Base-by-base conservation (phyloP, 2,113 vertebrate genomes). In the Sardina pilchardus region DNA sequence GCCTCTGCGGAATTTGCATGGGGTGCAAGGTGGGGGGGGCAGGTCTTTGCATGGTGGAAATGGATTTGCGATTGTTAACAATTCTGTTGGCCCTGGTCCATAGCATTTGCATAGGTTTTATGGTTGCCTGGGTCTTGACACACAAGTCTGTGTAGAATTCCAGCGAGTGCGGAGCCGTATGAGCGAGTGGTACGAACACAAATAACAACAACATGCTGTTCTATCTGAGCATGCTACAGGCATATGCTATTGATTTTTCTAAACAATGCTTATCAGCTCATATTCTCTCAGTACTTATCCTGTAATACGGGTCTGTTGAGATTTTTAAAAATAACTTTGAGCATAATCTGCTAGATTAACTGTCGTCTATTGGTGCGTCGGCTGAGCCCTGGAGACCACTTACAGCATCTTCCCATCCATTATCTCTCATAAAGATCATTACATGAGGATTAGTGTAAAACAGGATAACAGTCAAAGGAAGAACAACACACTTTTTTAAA, bases 301-400 rank as follows among this genome's bases (percentile, higher is more conserved):
- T 34, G 26, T 75, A 75, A 75, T 75, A 12, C 12, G 2, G 12
- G 30, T 78, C 71, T 78, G 71, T 78, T 36, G 9, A 39, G 30
- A 36, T 78, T 78, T 30, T 78, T 39, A 71, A 71, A 71, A 71
- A 71, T 71, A 71, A 71, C 63, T 36, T 39, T 78, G 10, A 17
- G 30, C 85, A 87, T 91, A 82, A 86, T 89, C 92, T 93, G 88
- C 89, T 87, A 87, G 91, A 91, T 85, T 87, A 89, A 88, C 89
- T 88, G 87, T 90, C 88, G 16, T 89, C 85, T 88, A 87, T 87
- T 90, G 87, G 81, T 19, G 30, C 86, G 92, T 88, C 92, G 92
- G 94, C 92, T 86, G 45, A 86, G 81, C 90, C 90, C 81, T 83
- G 80, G 86, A 90, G 89, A 86, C 84, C 81, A 85, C 87, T 82